Evolutionary conservation across 2,888 invertebrate genomes (phyloP), one percentile per base, ranked within the genome.

Genomic region (Rhopalosiphum nymphaeae): DNA sequence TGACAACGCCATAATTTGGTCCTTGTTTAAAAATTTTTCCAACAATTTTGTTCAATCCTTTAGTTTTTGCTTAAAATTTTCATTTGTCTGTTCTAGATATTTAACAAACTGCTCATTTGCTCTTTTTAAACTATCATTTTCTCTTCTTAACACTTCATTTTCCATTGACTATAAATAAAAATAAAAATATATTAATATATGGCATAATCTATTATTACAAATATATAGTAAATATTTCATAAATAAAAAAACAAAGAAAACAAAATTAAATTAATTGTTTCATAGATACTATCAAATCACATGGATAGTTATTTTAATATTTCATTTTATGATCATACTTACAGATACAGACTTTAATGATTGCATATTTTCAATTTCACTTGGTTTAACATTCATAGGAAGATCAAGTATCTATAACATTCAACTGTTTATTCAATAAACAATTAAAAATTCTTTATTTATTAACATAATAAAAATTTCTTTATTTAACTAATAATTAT

Each of bases 101-200:
- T 88, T 88, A 49, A 88, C 56, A 88, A 88, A 88, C 88, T 88
- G 49, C 56, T 89, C 42, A 89, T 89, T 89, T 89, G 36, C 53
- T 89, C 89, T 61, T 57, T 89, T 89, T 61, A 57, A 57, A 57
- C 26, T 25, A 25, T 89, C 29, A 4, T 89, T 89, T 89, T 89
- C 89, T 49, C n/a, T 87, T 87, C 49, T 87, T 49, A 87, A 53
- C 53, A 53, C 46, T 86, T 53, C 87, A 87, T 53, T 87, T 53
- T 87, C 87, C 46, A 86, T 86, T 49, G 53, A 87, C 87, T 87
- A 16, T 53, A 87, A n/a, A 87, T 53, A 87, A 87, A 53, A 87
- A 87, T 49, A 87, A 49, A 53, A 49, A 49, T 49, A 49, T 49
- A 49, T 86, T 25, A 53, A 11, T 87, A n/a, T 87, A 87, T 53